Conservation (phyloP, 2,888 invertebrate genomes). For the Myopa testacea region DNA sequence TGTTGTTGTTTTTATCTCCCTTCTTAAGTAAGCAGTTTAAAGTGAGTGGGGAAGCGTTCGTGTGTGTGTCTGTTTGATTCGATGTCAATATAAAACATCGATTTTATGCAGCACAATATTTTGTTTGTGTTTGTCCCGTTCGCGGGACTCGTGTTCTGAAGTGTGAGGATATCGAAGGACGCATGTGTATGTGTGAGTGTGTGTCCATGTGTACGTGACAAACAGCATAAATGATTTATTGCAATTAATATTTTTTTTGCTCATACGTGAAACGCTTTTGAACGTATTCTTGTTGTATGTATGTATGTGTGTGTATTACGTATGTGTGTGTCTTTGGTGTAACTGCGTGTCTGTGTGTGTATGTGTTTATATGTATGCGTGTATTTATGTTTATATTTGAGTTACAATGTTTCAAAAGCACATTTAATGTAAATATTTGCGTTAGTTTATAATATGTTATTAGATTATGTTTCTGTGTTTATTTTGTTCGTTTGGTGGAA, state of each 20-base stretch:
- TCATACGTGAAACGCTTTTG: not conserved
- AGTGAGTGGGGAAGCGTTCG: too few relatives aligned
- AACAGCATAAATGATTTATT: constrained; percentile 29
- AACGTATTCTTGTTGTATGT: not conserved
- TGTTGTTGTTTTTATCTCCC: too few relatives aligned
- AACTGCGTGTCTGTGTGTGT: not conserved
- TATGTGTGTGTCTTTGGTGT: not conserved
- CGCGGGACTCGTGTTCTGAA: too few relatives aligned
- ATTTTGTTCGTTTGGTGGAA: too few relatives aligned
- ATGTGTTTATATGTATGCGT: not conserved
- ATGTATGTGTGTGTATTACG: not conserved
- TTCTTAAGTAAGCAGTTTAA: too few relatives aligned
- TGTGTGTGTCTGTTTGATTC: too few relatives aligned
- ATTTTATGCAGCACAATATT: too few relatives aligned
- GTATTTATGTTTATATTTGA: not conserved
- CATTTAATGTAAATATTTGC: constrained; percentile 21
- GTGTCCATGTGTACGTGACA: constrained; percentile 15
- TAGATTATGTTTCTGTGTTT: not conserved
- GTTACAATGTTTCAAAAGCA: not conserved
- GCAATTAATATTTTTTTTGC: constrained; percentile 15
- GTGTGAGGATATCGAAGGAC: too few relatives aligned
- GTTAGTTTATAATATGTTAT: constrained; percentile 22
- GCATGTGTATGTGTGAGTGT: not conserved
- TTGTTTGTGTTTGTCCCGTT: too few relatives aligned
- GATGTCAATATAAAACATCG: too few relatives aligned